Base-by-base conservation (phyloP, 1,140 invertebrate genomes). In the Bombus waltoni region DNA sequence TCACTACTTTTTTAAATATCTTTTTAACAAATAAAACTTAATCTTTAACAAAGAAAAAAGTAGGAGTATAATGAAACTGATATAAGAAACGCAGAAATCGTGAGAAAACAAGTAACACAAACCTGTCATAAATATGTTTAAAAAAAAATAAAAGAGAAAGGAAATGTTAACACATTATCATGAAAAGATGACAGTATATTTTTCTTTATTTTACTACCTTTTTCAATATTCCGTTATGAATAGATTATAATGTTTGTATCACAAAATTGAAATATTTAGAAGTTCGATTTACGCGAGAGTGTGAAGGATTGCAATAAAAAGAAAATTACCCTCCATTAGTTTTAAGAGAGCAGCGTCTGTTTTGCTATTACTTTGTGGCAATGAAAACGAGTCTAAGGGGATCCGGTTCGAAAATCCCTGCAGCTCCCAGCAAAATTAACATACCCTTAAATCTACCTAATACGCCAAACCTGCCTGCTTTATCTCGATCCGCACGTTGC, bases 401-500 rank as follows among this genome's bases (percentile, higher is more conserved):
- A 78, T 84, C 40, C 28, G 42, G 44, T 38, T 44, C 35, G 82
- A 66, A 87, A 85, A 85, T 80, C 85, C 75, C 59, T 66, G 81
- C 73, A 75, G 75, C 81, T 84, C 25, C 42, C 32, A 66, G 35
- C 53, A 68, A 68, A 81, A 86, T 86, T 88, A 88, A 88, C 85
- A 88, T 86, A 66, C 88, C 71, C 89, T 88, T 87, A 84, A 91
- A 88, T 92, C 88, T 87, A 87, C 88, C 91, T 91, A 92, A 91
- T 91, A 75, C 83, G 81, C 32, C 59, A 84, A 59, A 74, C 62
- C 84, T 70, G 73, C 79, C 65, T 62, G 40, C 83, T 80, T 91
- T 91, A 92, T 92, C 91, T 89, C 77, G 35, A 78, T 62, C 28
- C 80, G 42, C 42, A 11, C 13, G 78, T 71, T 88, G 74, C 87